These are phyloP conservation scores for Anguilla anguilla DNA, from an alignment of 2,797 vertebrate genomes.

Conservation along the genomic window DNA sequence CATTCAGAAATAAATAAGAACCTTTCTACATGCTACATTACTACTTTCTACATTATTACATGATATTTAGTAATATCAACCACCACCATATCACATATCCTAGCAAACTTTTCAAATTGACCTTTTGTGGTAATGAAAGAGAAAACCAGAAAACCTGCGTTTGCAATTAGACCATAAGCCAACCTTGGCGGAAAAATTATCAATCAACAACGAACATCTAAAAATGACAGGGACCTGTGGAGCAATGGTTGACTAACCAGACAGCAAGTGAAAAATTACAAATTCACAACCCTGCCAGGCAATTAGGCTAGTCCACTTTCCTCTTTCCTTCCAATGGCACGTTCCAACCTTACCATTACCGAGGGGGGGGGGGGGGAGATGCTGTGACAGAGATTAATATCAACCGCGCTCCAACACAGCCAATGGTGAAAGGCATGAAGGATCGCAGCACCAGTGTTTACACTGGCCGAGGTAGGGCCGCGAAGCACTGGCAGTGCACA, in stretches of 20 bases:
- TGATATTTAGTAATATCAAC: not conserved
- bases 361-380: not conserved
- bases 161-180: not conserved
- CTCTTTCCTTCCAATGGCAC: not conserved
- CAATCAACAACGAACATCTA: not conserved
- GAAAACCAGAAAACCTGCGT: not conserved
- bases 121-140: not conserved
- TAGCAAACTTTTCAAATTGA: not conserved
- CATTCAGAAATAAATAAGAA: not conserved
- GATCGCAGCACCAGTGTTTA: conserved; percentile 16
- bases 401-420: not conserved
- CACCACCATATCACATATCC: not conserved
- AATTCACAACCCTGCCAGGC: not conserved
- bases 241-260: not conserved
- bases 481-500: not conserved
- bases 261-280: not conserved
- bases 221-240: not conserved
- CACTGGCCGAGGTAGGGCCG: conserved; percentile 6
- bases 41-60: too few relatives aligned
- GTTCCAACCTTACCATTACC: not conserved
- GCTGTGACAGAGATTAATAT: not conserved
- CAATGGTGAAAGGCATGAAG: not conserved
- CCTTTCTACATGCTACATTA: not conserved
- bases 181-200: not conserved
- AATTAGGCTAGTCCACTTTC: conserved; percentile 1